Evolutionary conservation across 2,888 invertebrate genomes (phyloP), one percentile per base, ranked within the genome.

Genomic region (Sepioteuthis lessoniana): DNA sequence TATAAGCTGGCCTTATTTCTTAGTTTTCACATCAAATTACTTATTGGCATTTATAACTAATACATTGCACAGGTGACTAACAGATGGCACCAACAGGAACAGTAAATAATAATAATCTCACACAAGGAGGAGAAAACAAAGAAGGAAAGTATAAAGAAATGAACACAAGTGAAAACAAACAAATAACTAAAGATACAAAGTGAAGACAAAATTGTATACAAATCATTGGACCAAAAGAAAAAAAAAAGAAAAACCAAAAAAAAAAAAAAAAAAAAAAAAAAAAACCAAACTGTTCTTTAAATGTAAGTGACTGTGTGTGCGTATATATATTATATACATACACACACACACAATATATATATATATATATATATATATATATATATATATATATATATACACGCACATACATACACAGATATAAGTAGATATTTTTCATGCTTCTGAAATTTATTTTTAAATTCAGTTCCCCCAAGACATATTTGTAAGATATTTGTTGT

Each of bases 311-410:
- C 3, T 21, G 7, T 21, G 7, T 25, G 7, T 25, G 21, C 25
- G n/a, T n/a, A n/a, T n/a, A n/a, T n/a, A 55, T 25, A 55, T 25
- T 21, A 76, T 76, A 76, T n/a, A 76, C n/a, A 76, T 76, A 76
- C n/a, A 76, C n/a, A 76, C n/a, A n/a, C n/a, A n/a, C n/a, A n/a
- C n/a, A n/a, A n/a, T 76, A 76, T 76, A 76, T 76, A 76, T 76
- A 76, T 76, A 76, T 76, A 76, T 76, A 76, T 76, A 76, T 76
- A 76, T 76, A 76, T 76, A 76, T 76, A 76, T 76, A n/a, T 76
- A 76, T 76, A 76, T 76, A n/a, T 55, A 25, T 25, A 55, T 25
- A 25, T 25, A 55, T 25, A 5, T 76, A 76, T 76, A 42, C 42
- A 42, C 7, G 7, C 7, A 42, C 42, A 42, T 42, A 42, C 42